Evolutionary conservation across 2,797 vertebrate species (phyloP), one percentile per base, ranked within the genome.

Genomic region (Myoxocephalus aenaeus): DNA sequence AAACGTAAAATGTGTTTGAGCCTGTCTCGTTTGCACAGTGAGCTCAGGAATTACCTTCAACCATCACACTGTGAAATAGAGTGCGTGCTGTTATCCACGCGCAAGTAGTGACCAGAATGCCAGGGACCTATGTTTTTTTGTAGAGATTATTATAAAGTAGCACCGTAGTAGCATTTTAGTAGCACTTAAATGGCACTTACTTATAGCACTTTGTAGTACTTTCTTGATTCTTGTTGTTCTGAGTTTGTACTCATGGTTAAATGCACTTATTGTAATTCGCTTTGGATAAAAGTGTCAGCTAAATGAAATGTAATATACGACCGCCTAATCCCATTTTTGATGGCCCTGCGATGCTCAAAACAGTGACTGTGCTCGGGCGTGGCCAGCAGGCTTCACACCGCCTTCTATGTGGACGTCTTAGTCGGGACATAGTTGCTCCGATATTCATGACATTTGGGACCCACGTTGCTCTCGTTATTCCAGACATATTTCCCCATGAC

Each of bases 1-100:
- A 88, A 77, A 88, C 3, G 6, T 61, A 77, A 83, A 86, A 75
- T 70, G 51, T 25, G 61, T 73, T 63, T 18, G 51, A 65, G 75
- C 50, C 27, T 48, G 73, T 70, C 38, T 71, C 20, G 1, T 73
- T 14, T 66, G 72, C 54, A n/a, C 63, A 0, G 36, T 0, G 14
- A 70, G 73, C 69, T 72, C 78, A 61, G 59, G 79, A 68, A 61
- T 44, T 34, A 59, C 57, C 68, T 34, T 48, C 51, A 75, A 6
- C 56, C 72, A 7, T 29, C 58, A 48, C 32, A 71, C 61, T 77
- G 69, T 57, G 46, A 67, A 77, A 59, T 25, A 57, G 65, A 72
- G 15, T 17, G 29, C 48, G 20, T 0, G 46, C 50, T 63, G 54
- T 12, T 12, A 62, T 53, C 36, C 67, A 58, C 34, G 61, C 63